Conservation (phyloP, 92 coral and sea anemone species). For the Palythoa grandiflora region DNA sequence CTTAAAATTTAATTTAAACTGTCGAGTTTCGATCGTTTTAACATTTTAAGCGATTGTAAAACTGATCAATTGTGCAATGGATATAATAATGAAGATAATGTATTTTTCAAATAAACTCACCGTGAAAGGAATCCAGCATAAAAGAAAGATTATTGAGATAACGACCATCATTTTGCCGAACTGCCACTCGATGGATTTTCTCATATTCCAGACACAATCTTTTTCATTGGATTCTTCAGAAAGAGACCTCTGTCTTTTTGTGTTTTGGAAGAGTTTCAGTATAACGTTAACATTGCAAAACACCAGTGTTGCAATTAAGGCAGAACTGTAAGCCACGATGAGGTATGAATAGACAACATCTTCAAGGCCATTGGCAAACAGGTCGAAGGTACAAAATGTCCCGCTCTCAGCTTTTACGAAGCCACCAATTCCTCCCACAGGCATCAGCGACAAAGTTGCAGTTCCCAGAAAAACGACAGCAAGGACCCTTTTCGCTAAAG, state of each 20-base stretch:
- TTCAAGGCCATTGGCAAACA: not conserved
- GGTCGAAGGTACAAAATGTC: constrained; percentile 7
- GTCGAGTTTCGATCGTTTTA: not conserved
- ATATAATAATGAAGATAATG: no score
- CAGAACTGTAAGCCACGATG: not conserved
- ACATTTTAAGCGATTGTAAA: not conserved
- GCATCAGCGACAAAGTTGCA: constrained; percentile 11
- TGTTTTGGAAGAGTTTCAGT: constrained; percentile 4
- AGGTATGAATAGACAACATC: constrained; percentile 1
- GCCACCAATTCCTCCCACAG: not conserved
- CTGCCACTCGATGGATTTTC: constrained; percentile 20
- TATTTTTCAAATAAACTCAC: not conserved
- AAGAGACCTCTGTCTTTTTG: not conserved
- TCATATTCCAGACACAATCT: not conserved
- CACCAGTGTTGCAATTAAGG: constrained; percentile 6
- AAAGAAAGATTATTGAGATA: constrained; percentile 11
- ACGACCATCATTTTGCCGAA: constrained; percentile 22
- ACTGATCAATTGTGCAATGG: no score
- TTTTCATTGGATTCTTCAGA: not conserved
- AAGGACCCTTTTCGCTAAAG: constrained; percentile 10
- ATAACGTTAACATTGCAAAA: constrained; percentile 9
- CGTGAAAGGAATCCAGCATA: constrained; percentile 33
- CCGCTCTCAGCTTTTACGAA: constrained; percentile 5
- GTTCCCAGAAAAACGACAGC: not conserved
- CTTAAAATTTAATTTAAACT: no score